A percentile compares a stretch with the other conserved stretches of the same genome.
phyloP scores from a whole-genome alignment of 2,797 vertebrate genomes.

The Pachyuromys duprasi region DNA sequence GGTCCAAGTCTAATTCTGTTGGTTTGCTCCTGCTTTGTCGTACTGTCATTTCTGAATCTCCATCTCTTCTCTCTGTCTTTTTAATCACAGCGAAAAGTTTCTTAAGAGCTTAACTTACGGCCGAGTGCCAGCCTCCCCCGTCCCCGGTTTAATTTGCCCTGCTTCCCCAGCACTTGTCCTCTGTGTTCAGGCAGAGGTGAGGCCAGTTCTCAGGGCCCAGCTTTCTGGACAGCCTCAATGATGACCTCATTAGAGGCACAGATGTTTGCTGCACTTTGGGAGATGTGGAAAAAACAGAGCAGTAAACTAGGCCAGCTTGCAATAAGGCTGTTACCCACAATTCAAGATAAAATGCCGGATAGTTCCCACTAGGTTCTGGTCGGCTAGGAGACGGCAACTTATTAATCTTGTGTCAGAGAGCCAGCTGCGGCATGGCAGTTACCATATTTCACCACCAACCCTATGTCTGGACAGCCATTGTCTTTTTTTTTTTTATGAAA shows the following conservation, averaged over 20 bases:
- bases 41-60: slow-evolving; percentile 77
- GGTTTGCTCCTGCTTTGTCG: slow-evolving; percentile 63
- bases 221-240: slow-evolving; percentile 87
- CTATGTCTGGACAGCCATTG: slow-evolving; percentile 91
- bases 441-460: slow-evolving; percentile 94
- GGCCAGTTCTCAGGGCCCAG: slow-evolving; percentile 87
- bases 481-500: slow-evolving; percentile 83
- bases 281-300: slow-evolving; percentile 91
- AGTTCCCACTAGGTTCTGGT: slow-evolving; percentile 99
- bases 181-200: slow-evolving; percentile 73
- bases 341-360: slow-evolving; percentile 94
- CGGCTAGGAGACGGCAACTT: slow-evolving; percentile 99
- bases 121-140: slow-evolving; percentile 54
- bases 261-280: slow-evolving; percentile 94
- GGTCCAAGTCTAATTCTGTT: slow-evolving; percentile 82
- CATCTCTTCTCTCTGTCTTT: not conserved
- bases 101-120: slow-evolving; percentile 78
- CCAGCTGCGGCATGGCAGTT: slow-evolving; percentile 97
- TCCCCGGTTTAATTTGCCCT: not conserved
- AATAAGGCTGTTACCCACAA: slow-evolving; percentile 97
- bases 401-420: slow-evolving; percentile 99
- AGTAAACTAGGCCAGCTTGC: slow-evolving; percentile 98
- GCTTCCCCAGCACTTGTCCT: slow-evolving; percentile 68
- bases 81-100: slow-evolving; percentile 83
- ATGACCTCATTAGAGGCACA: slow-evolving; percentile 96